Evolutionary conservation across 1,140 invertebrate species (phyloP), one percentile per base, ranked within the genome.

Genomic region (Drosophila pseudoananassae): DNA sequence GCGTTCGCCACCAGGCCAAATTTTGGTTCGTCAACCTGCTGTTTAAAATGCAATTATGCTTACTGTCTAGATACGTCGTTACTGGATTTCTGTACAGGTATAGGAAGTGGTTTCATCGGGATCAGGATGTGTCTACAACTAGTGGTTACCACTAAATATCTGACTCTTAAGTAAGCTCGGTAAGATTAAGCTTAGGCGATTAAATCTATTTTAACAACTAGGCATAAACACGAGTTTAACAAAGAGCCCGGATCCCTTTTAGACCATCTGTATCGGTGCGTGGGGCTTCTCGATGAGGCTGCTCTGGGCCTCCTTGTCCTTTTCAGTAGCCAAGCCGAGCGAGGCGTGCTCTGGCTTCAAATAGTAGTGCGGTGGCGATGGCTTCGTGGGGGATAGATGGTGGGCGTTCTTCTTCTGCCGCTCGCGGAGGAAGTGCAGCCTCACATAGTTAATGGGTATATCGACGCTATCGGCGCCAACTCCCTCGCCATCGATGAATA

Each of bases 401-500:
- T 9, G 46, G 17, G 25, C 59, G 7, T 0, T 29, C 84, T 94
- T 95, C 90, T 94, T 95, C 43, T 92, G 92, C 45, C 93, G 92
- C 63, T 94, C 93, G 47, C 94, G 93, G 82, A 96, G 94, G 91
- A 96, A 95, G 92, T 96, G 96, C 10, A 96, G 91, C 61, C 96
- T 92, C 12, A 97, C 93, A 90, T 97, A 97, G 80, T 96, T 95
- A 71, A 96, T 96, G 1, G 96, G 95, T 91, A 97, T 96, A 52
- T 95, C 94, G 0, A 97, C 96, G 82, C 96, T 96, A 76, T 96
- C 94, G 5, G 96, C 96, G 1, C 94, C 94, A 0, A 95, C 94
- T 72, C 97, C 96, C 82, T 97, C 96, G 0, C 94, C 96, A 91
- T 97, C 96, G 38, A 97, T 96, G 89, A 96, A 97, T 1, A 97